Evolutionary conservation across 2,888 invertebrate species (phyloP).

Genomic region (Drosophila leonis): DNA sequence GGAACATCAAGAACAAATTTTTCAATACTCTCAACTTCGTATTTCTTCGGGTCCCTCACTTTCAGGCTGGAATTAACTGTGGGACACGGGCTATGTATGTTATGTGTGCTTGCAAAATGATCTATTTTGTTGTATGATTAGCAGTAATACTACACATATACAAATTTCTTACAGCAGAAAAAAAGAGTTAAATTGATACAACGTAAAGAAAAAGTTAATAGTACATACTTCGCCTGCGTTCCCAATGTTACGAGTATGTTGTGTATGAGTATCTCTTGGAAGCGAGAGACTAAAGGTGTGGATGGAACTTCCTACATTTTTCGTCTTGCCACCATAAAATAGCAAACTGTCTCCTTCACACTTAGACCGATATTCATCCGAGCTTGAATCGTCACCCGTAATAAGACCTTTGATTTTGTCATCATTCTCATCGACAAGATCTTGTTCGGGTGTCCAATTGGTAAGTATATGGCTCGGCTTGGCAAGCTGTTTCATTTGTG

Average conservation of each 20-base stretch:
- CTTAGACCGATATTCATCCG: constrained; percentile 59
- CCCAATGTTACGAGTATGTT: constrained; percentile 35
- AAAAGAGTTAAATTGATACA: too few relatives aligned
- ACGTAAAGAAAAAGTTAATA: not conserved
- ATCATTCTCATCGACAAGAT: constrained; percentile 89
- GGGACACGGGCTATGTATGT: too few relatives aligned
- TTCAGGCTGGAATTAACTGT: too few relatives aligned
- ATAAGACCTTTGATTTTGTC: constrained; percentile 48
- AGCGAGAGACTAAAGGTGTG: constrained; percentile 92
- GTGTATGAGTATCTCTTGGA: constrained; percentile 88
- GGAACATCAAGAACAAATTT: too few relatives aligned
- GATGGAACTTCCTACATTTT: constrained; percentile 79
- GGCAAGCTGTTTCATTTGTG: constrained; percentile 28
- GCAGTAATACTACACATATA: too few relatives aligned
- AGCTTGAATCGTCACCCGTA: constrained; percentile 81
- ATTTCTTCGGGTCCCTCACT: too few relatives aligned
- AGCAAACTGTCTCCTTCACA: constrained; percentile 51
- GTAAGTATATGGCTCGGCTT: constrained; percentile 16
- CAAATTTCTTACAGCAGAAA: too few relatives aligned
- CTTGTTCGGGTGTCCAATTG: constrained; percentile 94
- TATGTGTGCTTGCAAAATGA: too few relatives aligned
- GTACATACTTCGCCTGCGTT: constrained; percentile 32
- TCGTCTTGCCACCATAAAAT: constrained; percentile 54
- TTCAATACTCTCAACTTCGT: too few relatives aligned
- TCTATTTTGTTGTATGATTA: too few relatives aligned